These are phyloP conservation scores for Hypotaenidia philippensis DNA, from an alignment of 2,797 vertebrate genomes.

Conservation along the genomic window DNA sequence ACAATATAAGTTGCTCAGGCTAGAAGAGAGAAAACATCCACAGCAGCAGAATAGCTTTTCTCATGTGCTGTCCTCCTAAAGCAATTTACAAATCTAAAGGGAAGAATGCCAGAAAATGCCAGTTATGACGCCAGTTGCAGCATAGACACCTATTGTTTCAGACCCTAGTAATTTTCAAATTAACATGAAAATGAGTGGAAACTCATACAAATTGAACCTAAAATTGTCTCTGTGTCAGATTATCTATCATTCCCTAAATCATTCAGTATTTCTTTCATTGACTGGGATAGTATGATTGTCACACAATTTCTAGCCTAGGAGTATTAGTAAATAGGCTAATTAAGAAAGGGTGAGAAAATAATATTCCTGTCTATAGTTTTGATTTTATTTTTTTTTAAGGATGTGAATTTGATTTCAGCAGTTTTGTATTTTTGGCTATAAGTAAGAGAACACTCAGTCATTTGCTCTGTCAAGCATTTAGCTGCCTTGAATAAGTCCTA, in stretches of 20 bases:
- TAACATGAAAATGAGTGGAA: not conserved
- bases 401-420: not conserved
- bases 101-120: not conserved
- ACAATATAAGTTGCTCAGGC: fast-evolving
- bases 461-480: not conserved
- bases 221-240: not conserved
- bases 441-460: not conserved
- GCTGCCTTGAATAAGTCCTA: not conserved
- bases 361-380: not conserved
- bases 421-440: not conserved
- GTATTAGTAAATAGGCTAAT: not conserved
- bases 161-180: not conserved
- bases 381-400: not conserved
- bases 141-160: not conserved
- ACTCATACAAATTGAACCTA: not conserved
- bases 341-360: not conserved
- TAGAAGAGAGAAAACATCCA: not conserved
- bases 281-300: not conserved
- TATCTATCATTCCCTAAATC: not conserved
- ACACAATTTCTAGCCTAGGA: not conserved
- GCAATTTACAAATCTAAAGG: not conserved
- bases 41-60: not conserved
- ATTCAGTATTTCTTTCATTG: not conserved
- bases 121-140: not conserved
- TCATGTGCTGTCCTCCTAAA: not conserved